Conservation (phyloP, 2,888 invertebrate genomes). For the Lissocephala sabroskyi region DNA sequence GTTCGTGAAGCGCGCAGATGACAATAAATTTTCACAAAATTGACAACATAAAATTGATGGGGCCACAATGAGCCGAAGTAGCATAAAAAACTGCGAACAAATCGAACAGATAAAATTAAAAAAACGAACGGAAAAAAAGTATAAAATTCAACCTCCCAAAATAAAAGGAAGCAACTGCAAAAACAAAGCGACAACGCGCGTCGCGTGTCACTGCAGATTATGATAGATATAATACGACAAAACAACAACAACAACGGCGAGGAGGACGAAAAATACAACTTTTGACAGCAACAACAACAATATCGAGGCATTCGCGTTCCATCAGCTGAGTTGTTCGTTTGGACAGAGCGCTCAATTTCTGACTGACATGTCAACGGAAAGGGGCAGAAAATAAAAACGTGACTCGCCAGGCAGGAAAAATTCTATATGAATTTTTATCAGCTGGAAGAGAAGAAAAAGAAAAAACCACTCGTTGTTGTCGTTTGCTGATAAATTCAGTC, state of each 20-base stretch:
- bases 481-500: too few relatives aligned
- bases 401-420: too few relatives aligned
- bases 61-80: conserved; percentile 16
- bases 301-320: too few relatives aligned
- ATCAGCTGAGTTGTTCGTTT: conserved; percentile 32
- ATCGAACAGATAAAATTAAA: conserved; percentile 40
- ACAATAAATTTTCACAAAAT: conserved; percentile 62
- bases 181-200: conserved; percentile 19
- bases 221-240: conserved; percentile 42
- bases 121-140: conserved; percentile 20
- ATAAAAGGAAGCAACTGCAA: conserved; percentile 17
- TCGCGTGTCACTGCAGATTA: conserved; percentile 65
- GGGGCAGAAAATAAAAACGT: conserved; percentile 8
- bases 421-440: conserved; percentile 44
- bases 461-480: not conserved
- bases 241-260: conserved; percentile 5
- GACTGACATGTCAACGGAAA: conserved; percentile 52
- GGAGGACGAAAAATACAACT: not conserved
- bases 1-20: conserved; percentile 35
- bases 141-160: conserved; percentile 21
- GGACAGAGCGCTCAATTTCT: conserved; percentile 37
- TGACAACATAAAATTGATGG: conserved; percentile 64
- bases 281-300: conserved; percentile 15
- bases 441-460: conserved; percentile 4
- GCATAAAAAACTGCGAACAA: not conserved